These are phyloP conservation scores for Rhinophrynus dorsalis DNA, from an alignment of 2,797 vertebrate genomes.

Conservation along the genomic window DNA sequence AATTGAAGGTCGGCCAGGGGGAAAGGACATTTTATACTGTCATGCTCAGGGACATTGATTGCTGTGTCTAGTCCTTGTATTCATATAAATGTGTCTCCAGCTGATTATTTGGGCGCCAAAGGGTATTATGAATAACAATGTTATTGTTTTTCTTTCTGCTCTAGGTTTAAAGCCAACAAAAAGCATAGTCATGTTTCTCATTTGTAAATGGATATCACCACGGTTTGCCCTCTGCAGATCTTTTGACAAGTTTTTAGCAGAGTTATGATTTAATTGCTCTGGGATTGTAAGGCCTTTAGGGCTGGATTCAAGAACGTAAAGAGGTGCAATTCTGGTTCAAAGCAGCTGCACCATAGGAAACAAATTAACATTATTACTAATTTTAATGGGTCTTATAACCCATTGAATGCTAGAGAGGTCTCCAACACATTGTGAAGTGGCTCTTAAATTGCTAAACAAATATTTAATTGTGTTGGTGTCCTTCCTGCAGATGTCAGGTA, in stretches of 20 bases:
- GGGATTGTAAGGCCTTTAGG: slow-evolving; percentile 7
- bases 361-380: too few species aligned
- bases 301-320: too few species aligned
- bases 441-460: too few species aligned
- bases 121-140: slow-evolving; percentile 10
- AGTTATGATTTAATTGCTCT: neutral
- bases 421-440: too few species aligned
- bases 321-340: too few species aligned
- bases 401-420: too few species aligned
- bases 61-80: neutral
- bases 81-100: neutral
- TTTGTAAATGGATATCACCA: neutral
- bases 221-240: slow-evolving; percentile 1
- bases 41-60: slow-evolving; percentile 20
- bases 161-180: neutral
- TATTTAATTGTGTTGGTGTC: too few species aligned
- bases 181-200: neutral
- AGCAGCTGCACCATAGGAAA: too few species aligned
- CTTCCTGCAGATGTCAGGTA: too few species aligned
- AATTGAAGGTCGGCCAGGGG: slow-evolving; percentile 6
- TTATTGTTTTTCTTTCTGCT: neutral
- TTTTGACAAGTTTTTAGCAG: slow-evolving; percentile 1
- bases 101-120: slow-evolving; percentile 4
- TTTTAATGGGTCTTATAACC: too few species aligned
- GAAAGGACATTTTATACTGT: slow-evolving; percentile 5